Percentiles rank a stretch among this genome's conserved stretches.
Evolutionary conservation across 2,797 vertebrate genomes (phyloP).

Genomic region (Pseudotriccus pelzelni): DNA sequence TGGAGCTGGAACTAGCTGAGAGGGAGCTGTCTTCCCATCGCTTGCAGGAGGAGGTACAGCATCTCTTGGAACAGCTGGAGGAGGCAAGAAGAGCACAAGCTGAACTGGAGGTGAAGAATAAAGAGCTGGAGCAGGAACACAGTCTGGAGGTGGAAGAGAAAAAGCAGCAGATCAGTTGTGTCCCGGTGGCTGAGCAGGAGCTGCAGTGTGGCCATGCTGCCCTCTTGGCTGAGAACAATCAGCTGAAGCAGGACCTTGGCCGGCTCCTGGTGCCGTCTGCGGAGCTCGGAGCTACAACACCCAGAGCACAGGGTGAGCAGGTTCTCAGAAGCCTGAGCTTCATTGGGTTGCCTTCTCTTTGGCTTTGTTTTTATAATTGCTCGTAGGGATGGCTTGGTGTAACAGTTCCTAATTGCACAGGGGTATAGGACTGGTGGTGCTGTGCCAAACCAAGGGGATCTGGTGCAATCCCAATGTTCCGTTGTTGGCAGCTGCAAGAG

Average conservation of each 20-base stretch:
- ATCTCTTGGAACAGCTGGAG: conserved; percentile 56
- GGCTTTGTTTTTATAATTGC: not conserved
- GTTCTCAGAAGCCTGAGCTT: not conserved
- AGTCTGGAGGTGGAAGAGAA: conserved; percentile 66
- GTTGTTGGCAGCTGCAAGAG: not conserved
- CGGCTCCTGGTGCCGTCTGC: conserved; percentile 13
- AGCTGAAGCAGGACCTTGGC: conserved; percentile 72
- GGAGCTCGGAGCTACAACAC: not conserved
- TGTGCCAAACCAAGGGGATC: not conserved
- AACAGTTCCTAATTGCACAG: not conserved
- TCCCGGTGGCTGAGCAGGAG: conserved; percentile 50
- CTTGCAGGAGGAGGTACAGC: conserved; percentile 62
- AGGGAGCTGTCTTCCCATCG: conserved; percentile 50
- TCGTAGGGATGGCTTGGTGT: not conserved
- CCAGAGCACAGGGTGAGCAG: conserved; percentile 57
- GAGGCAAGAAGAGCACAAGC: conserved; percentile 47
- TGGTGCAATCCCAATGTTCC: rapidly evolving
- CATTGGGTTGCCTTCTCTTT: not conserved
- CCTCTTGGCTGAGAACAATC: conserved; percentile 67
- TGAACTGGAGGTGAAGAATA: conserved; percentile 38
- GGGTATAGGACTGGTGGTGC: not conserved
- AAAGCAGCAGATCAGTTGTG: not conserved
- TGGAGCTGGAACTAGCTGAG: conserved; percentile 73
- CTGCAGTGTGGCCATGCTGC: not conserved
- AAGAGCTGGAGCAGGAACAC: conserved; percentile 30